phyloP scores from a whole-genome alignment of 2,113 vertebrate genomes.

The Heterotis niloticus region DNA sequence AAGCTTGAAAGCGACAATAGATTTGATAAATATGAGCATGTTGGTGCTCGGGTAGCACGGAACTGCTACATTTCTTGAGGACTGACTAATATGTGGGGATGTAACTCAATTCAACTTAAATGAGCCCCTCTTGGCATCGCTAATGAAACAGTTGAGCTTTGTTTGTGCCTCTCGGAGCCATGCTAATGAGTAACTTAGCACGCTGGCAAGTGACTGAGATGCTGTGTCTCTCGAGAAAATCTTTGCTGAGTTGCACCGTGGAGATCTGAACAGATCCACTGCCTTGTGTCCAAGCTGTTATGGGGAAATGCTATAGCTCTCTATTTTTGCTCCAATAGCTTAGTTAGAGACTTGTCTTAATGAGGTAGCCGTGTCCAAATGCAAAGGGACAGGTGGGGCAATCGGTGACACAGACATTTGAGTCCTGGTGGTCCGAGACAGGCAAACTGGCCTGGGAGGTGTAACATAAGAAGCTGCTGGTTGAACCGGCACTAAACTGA shows the following conservation, averaged over 20 bases:
- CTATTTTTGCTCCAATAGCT: conserved; percentile 43
- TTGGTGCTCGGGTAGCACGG: conserved; percentile 21
- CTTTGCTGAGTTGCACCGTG: conserved; percentile 29
- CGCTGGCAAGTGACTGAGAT: conserved; percentile 44
- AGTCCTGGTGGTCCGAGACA: not conserved
- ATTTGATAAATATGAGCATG: conserved; percentile 43
- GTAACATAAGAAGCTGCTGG: not conserved
- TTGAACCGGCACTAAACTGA: not conserved
- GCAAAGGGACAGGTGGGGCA: conserved; percentile 35
- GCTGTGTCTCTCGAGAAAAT: conserved; percentile 41
- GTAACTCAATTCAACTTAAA: conserved; percentile 48
- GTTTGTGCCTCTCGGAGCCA: conserved; percentile 30
- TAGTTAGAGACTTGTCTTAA: conserved; percentile 38
- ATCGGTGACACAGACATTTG: not conserved
- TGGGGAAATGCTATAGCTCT: conserved; percentile 34
- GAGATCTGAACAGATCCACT: conserved; percentile 34
- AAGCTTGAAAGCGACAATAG: conserved; percentile 33
- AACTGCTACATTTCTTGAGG: conserved; percentile 30
- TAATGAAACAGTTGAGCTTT: conserved; percentile 38
- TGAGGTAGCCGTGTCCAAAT: conserved; percentile 37
- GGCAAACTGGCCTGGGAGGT: not conserved
- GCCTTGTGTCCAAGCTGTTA: conserved; percentile 48
- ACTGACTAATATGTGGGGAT: conserved; percentile 30
- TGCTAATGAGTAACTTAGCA: conserved; percentile 53
- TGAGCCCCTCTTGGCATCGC: conserved; percentile 29